phyloP scores from a whole-genome alignment of 2,888 invertebrate genomes.

The Abrostola tripartita region DNA sequence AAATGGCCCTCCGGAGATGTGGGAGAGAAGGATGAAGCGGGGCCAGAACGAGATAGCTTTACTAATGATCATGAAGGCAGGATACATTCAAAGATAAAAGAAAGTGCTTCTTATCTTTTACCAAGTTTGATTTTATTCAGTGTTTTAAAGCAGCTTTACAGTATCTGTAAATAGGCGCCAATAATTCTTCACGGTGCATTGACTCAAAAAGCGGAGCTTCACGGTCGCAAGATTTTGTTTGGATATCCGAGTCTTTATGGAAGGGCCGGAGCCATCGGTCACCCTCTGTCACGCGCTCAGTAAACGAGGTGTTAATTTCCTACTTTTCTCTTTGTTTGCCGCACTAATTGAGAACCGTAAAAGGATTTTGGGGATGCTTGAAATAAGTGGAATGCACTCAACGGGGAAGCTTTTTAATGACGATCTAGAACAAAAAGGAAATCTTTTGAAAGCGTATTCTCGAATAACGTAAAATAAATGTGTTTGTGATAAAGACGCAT shows the following conservation, averaged over 20 bases:
- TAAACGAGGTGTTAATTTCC: constrained; percentile 75
- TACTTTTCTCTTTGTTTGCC: constrained; percentile 64
- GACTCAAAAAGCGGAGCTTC: constrained; percentile 67
- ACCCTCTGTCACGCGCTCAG: constrained; percentile 73
- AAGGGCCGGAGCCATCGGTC: constrained; percentile 70
- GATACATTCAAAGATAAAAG: constrained; percentile 80
- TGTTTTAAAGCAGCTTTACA: constrained; percentile 39
- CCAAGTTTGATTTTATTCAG: constrained; percentile 55
- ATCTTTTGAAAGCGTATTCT: constrained; percentile 21
- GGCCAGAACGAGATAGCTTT: constrained; percentile 72
- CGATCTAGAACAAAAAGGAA: constrained; percentile 28
- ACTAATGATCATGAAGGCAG: constrained; percentile 82
- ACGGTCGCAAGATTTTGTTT: constrained; percentile 70
- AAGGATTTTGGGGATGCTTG: constrained; percentile 53
- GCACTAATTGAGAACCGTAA: constrained; percentile 61
- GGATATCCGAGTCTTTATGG: constrained; percentile 64
- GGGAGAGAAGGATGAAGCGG: constrained; percentile 78
- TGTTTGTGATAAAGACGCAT: constrained; percentile 49
- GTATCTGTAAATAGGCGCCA: constrained; percentile 63
- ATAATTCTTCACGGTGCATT: constrained; percentile 73
- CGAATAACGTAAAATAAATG: constrained; percentile 32
- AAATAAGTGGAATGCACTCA: constrained; percentile 49
- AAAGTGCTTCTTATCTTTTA: constrained; percentile 81
- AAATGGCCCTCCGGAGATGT: constrained; percentile 85
- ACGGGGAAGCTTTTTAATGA: constrained; percentile 34